Evolutionary conservation across 2,113 vertebrate genomes (phyloP), one percentile per base, ranked within the genome.

Genomic region (Potamarius usumacintae): DNA sequence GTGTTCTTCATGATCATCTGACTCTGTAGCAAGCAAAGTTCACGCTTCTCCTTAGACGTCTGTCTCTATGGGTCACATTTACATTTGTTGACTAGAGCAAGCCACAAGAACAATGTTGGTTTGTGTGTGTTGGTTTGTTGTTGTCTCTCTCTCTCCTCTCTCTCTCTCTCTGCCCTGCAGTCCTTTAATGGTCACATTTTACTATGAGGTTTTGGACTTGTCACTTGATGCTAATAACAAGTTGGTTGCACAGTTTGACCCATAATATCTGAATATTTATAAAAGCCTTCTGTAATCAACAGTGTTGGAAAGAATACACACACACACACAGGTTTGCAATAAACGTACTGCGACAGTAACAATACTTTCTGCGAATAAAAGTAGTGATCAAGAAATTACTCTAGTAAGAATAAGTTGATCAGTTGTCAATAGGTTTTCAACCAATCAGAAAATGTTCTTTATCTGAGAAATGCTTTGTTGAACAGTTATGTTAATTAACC

Each of bases 131-230:
- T 30, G 30, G 30, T 30, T 30, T 30, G 30, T 30, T 30, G 30
- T 30, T n/a, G n/a, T n/a, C n/a, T n/a, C n/a, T n/a, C n/a, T n/a
- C 1, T 1, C 1, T 1, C 1, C 30, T 30, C 34, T 83, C 27
- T 42, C 55, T 63, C 72, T 62, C 11, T 52, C 42, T 52, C 58
- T 90, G 92, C 89, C 89, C 30, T 42, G 1, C 2, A 11, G 4
- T n/a, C 9, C 25, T 12, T 42, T 42, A 7, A 42, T 15, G 42
- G 30, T 18, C 34, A 18, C 9, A 5, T 42, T 20, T 72, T 72
- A 72, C 10, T 5, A 30, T 30, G 3, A 65, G 11, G 25, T 30
- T 27, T 30, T 30, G 4, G 42, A 42, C 42, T 42, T 4, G 3
- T 63, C 62, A 63, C 22, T 25, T 10, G 22, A 63, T 63, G 62